Conservation (phyloP, 2,888 invertebrate genomes). For the Tetragonisca angustula region DNA sequence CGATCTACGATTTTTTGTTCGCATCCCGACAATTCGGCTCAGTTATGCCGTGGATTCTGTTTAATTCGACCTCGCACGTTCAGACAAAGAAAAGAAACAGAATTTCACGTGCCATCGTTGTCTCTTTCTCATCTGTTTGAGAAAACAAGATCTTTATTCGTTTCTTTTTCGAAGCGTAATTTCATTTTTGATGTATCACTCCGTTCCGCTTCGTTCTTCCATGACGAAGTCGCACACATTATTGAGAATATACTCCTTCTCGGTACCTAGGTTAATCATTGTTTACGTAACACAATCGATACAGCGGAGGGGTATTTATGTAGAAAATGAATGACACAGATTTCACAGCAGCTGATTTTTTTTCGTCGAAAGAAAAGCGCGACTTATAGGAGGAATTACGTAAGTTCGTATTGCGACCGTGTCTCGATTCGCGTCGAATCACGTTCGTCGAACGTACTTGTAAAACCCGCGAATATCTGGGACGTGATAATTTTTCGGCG, state of each 20-base stretch:
- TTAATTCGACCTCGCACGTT: not conserved
- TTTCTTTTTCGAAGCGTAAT: no score
- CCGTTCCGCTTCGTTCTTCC: no score
- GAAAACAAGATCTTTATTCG: not conserved
- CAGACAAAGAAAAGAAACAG: not conserved
- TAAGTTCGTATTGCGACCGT: slow-evolving; percentile 22
- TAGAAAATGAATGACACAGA: slow-evolving; percentile 54
- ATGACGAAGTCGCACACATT: slow-evolving; percentile 11
- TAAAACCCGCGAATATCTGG: not conserved
- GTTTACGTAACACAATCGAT: slow-evolving; percentile 64
- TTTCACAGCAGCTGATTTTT: slow-evolving; percentile 33
- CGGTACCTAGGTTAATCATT: slow-evolving; percentile 44
- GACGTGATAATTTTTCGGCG: not conserved
- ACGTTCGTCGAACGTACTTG: not conserved
- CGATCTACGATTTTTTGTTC: not conserved
- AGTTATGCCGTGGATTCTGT: no score
- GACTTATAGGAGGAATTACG: slow-evolving; percentile 44
- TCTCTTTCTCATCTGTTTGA: not conserved
- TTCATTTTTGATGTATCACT: no score
- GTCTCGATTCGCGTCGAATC: slow-evolving; percentile 11
- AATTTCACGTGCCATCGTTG: no score
- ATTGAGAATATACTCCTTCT: slow-evolving; percentile 24
- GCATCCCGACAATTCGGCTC: no score
- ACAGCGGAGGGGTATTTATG: slow-evolving; percentile 40
- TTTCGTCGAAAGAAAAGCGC: slow-evolving; percentile 26